A percentile compares a stretch with the other conserved stretches of the same genome.
Conservation (phyloP, 2,888 invertebrate species). For the Lithophane ornitopus region DNA sequence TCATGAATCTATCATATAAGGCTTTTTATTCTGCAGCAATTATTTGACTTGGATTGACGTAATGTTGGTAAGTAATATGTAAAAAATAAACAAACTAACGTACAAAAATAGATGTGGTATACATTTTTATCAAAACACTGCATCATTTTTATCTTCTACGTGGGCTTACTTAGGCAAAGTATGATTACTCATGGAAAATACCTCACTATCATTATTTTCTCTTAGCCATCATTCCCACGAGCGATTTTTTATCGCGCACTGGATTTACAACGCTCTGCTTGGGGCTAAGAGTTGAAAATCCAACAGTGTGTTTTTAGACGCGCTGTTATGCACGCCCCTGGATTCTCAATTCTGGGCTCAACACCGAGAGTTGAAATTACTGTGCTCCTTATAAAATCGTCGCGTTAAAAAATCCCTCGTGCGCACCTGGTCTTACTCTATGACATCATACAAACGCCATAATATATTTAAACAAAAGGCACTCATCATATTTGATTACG, state of each 20-base stretch:
- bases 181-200: slow-evolving; percentile 15
- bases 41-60: slow-evolving; percentile 8
- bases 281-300: too few species aligned
- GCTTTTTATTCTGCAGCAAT: not conserved
- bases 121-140: not conserved
- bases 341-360: too few species aligned
- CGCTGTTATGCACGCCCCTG: too few species aligned
- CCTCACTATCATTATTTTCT: not conserved
- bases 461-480: slow-evolving; percentile 8
- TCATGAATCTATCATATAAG: not conserved
- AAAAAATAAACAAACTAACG: not conserved
- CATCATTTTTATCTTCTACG: not conserved
- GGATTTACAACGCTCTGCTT: too few species aligned
- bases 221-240: not conserved
- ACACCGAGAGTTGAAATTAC: too few species aligned
- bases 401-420: too few species aligned
- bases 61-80: not conserved
- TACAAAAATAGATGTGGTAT: slow-evolving; percentile 7
- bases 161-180: not conserved
- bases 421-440: not conserved
- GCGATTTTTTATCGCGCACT: not conserved
- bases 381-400: too few species aligned
- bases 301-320: too few species aligned
- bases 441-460: not conserved
- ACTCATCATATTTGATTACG: slow-evolving; percentile 8